Base-by-base conservation (phyloP, 2,888 invertebrate species). In the Autographa pulchrina region DNA sequence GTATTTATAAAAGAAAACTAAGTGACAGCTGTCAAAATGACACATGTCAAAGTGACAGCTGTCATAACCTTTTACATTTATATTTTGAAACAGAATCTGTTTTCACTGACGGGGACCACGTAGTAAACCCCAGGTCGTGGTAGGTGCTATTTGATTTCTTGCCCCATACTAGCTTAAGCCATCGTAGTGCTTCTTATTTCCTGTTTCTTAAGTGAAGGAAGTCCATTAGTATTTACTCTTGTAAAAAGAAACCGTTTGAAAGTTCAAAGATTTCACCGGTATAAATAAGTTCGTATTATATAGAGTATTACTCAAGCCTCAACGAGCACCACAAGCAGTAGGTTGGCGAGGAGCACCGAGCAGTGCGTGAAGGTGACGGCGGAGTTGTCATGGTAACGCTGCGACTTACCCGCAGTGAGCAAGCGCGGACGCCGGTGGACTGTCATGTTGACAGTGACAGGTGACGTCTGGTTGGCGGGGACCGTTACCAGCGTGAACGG, bases 391-490 rank as follows among this genome's bases (percentile, higher is more conserved):
- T 91, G 86, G 76, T 88, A 85, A 43, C 86, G 86, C 65, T 85
- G 81, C 71, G 87, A 93, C 94, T 94, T 93, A 94, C 94, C 94
- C 74, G 86, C 87, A 67, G 85, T 69, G 67, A 89, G 84, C n/a
- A 85, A 78, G 72, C 89, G 90, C 52, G 89, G 75, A 25, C 77
- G 87, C 0, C 91, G 91, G 72, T 79, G 85, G 1, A 92, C 77
- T 2, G 92, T 91, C 74, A 94, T 68, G 78, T 89, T 91, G 38
- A 89, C 66, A 2, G 70, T 52, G 2, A 90, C 72, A 0, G 88
- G 84, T 0, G 81, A 72, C 0, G 90, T 90, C 63, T 88, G 89
- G 68, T 92, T 89, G 9, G 88, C 88, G 0, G 91, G 92, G 6
- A 96, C 89, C 6, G 90, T 85, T 1, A 93, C 81, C 0, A 79